Conservation (phyloP, 2,797 vertebrate species). For the Loris lydekkerianus region DNA sequence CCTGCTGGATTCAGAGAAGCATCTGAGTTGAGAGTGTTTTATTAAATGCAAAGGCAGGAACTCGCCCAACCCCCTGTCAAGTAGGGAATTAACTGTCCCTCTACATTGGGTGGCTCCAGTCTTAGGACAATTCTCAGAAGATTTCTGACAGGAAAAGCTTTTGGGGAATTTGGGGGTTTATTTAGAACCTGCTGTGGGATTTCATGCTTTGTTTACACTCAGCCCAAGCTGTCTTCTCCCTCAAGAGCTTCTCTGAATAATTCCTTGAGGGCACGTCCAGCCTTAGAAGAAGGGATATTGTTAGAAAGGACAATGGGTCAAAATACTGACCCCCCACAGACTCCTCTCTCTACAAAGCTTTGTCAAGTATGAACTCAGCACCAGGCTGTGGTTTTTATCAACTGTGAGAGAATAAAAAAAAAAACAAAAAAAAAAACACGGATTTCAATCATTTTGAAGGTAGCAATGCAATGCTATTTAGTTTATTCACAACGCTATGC, state of each 20-base stretch:
- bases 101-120: rapidly evolving
- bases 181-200: too few species aligned
- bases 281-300: rapidly evolving
- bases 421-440: rapidly evolving
- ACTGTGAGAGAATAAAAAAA: too few species aligned
- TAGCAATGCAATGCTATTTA: rapidly evolving
- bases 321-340: neutral
- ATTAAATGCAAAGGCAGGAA: neutral
- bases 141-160: too few species aligned
- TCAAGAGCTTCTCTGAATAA: rapidly evolving
- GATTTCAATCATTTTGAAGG: rapidly evolving
- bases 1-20: too few species aligned
- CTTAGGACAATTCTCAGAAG: too few species aligned
- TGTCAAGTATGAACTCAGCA: rapidly evolving
- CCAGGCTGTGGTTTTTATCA: too few species aligned
- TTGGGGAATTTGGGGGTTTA: too few species aligned
- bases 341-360: rapidly evolving
- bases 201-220: too few species aligned
- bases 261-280: rapidly evolving
- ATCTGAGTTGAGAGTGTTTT: too few species aligned
- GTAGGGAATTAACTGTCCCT: too few species aligned
- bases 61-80: too few species aligned
- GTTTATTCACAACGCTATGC: rapidly evolving
- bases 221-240: too few species aligned
- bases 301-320: rapidly evolving